phyloP scores from a whole-genome alignment of 2,888 invertebrate genomes.

The Eupelmus urozonus region DNA sequence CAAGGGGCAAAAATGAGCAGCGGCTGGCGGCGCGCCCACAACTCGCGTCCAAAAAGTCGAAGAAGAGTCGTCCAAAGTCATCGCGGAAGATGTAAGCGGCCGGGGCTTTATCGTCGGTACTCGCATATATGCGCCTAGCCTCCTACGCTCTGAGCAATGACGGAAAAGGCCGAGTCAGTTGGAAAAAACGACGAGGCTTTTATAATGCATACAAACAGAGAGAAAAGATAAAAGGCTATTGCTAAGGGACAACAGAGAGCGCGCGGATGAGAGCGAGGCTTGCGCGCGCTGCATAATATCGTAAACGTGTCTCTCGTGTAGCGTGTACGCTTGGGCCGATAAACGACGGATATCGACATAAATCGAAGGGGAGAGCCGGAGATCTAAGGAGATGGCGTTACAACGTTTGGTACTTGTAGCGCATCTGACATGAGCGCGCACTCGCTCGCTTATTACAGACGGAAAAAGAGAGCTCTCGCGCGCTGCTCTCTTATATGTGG shows the following conservation, averaged over 20 bases:
- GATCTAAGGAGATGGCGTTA: slow-evolving; percentile 75
- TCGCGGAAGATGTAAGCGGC: slow-evolving; percentile 4
- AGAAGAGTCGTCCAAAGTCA: too few species aligned
- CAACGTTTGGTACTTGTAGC: slow-evolving; percentile 74
- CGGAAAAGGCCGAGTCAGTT: slow-evolving; percentile 1
- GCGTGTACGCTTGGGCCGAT: slow-evolving; percentile 74
- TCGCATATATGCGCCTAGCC: not conserved
- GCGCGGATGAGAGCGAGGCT: not conserved
- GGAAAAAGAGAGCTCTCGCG: not conserved
- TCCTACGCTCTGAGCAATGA: slow-evolving; percentile 26
- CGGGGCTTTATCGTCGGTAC: not conserved
- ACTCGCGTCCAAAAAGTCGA: too few species aligned
- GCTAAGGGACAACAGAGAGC: not conserved
- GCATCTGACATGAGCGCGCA: slow-evolving; percentile 72
- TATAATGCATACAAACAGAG: not conserved
- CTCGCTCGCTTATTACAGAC: slow-evolving; percentile 72
- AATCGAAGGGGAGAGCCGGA: slow-evolving; percentile 67
- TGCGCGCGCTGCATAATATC: not conserved
- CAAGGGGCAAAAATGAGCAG: too few species aligned
- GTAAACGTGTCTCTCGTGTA: too few species aligned
- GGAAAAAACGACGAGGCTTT: slow-evolving; percentile 18
- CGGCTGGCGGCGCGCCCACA: too few species aligned
- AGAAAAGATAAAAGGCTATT: too few species aligned
- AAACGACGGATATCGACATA: slow-evolving; percentile 76
- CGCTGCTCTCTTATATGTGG: not conserved